Evolutionary conservation across 2,888 invertebrate genomes (phyloP).

Genomic region (Yponomeuta malinellus): DNA sequence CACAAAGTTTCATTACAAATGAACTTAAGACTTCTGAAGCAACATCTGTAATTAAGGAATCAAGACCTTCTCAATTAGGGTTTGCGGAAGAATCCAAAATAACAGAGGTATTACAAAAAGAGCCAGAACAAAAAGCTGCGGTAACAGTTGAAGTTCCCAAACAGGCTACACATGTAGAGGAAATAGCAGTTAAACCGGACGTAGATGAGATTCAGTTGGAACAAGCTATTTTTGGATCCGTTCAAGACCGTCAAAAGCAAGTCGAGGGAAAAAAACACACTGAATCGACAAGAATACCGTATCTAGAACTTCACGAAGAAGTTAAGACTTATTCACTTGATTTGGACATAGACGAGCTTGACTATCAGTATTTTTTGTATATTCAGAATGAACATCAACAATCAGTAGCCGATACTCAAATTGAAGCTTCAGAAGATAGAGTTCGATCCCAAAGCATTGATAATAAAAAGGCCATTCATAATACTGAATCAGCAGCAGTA

Average conservation of each 20-base stretch:
- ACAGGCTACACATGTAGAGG: background rate
- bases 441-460: background rate
- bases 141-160: conserved; percentile 22
- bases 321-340: conserved; percentile 52
- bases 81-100: background rate
- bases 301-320: conserved; percentile 49
- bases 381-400: conserved; percentile 28
- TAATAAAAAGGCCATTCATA: background rate
- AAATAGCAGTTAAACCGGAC: background rate
- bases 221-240: conserved; percentile 78
- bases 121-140: background rate
- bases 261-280: conserved; percentile 25
- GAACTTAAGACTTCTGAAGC: background rate
- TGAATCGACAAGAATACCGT: conserved; percentile 36
- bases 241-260: conserved; percentile 68
- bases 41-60: background rate
- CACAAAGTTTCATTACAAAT: background rate
- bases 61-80: background rate
- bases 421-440: conserved; percentile 19
- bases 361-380: conserved; percentile 47
- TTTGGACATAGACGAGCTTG: conserved; percentile 46
- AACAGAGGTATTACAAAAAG: background rate
- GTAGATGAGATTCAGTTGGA: conserved; percentile 57
- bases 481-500: background rate
- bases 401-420: background rate